These are phyloP conservation scores for Egretta garzetta DNA, from an alignment of 2,113 vertebrate genomes.

Conservation along the genomic window DNA sequence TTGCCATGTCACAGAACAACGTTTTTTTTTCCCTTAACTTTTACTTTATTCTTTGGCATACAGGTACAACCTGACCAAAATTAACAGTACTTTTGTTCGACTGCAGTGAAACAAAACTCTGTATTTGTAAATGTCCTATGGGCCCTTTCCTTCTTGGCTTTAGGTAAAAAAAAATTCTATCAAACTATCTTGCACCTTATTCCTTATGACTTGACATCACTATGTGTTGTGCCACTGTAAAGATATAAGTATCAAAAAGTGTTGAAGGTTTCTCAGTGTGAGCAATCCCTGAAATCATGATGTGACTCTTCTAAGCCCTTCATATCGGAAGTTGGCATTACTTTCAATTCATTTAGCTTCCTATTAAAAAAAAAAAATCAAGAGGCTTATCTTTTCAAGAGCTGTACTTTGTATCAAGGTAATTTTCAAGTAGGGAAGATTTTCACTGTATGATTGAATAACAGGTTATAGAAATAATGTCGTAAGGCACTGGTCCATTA, in stretches of 20 bases:
- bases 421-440: constrained; percentile 22
- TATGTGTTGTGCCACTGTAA: not conserved
- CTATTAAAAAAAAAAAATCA: not conserved
- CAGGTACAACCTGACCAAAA: not conserved
- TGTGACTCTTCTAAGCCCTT: not conserved
- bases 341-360: constrained; percentile 8
- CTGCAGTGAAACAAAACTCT: not conserved
- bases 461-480: not conserved
- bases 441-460: not conserved
- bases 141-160: not conserved
- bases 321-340: not conserved
- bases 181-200: not conserved
- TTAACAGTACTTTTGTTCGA: not conserved
- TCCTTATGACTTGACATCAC: not conserved
- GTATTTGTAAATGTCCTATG: not conserved
- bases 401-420: not conserved
- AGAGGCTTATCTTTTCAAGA: not conserved
- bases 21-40: not conserved
- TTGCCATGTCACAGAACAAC: not conserved
- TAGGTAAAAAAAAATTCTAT: not conserved
- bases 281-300: not conserved
- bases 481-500: not conserved
- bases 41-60: not conserved
- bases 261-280: not conserved
- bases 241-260: not conserved